Evolutionary conservation across 2,113 vertebrate species (phyloP), one percentile per base, ranked within the genome.

Genomic region (Pelecanoides urinatrix): DNA sequence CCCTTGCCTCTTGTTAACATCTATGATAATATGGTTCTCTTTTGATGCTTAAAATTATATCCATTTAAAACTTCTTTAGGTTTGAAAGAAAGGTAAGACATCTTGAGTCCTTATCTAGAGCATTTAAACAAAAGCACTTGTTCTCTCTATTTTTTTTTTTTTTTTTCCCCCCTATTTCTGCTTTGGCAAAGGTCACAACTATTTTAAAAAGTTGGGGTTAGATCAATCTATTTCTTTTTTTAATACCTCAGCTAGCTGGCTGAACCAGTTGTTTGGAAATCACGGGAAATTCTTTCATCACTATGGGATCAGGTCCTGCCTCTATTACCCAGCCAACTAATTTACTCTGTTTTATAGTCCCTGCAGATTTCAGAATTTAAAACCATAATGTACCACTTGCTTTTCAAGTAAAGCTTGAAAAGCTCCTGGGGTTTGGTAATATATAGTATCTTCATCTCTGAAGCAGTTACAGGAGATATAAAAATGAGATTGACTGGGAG

Each of bases 301-400:
- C 63, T 95, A 3, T 67, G 53, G 59, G 45, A n/a, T 87, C 52
- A 90, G 50, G 76, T 88, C 76, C 50, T 86, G 88, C 23, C 67
- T 91, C 19, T 91, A 67, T 91, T 95, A 91, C 80, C 55, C 70
- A 90, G 87, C 70, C 89, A 94, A 96, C 89, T 92, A 85, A 94
- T 94, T 96, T 96, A 74, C 70, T 82, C 66, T 76, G 47, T 55
- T 91, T 86, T 70, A 75, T 86, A 77, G 68, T 90, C 91, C 55
- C 76, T 70, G 40, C 47, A 89, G 91, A 65, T 94, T 92, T 90
- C 78, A 90, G 75, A 86, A 83, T 96, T 92, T 94, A 94, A 93
- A 92, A 79, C 68, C 78, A 34, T 94, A 94, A 95, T 80, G 78
- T 94, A 67, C 67, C 63, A 59, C 71, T 96, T 95, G 68, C 50